Evolutionary conservation across 2,113 vertebrate genomes (phyloP), one percentile per base, ranked within the genome.

Genomic region (Siphamia tubifer): DNA sequence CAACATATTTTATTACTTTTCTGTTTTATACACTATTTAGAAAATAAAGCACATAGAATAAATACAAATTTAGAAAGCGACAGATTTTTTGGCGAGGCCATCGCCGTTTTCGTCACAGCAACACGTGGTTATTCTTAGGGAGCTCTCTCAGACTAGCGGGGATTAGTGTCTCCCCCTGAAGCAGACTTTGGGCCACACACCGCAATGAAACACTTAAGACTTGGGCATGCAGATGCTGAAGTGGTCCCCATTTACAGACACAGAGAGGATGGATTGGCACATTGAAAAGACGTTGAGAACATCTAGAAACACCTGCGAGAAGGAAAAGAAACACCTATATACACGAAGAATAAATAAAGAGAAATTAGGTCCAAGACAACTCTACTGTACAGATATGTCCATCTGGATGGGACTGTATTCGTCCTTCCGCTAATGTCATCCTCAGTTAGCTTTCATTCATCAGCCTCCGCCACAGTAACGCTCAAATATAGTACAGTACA

Each of bases 41-140:
- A 91, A 92, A 93, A 92, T 83, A 86, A 89, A 91, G 90, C 87
- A 92, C 89, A 89, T 73, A 83, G 82, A 90, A 93, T 93, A 92
- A 92, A 93, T 92, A 93, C 81, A 92, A 91, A 92, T 84, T 82
- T 91, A 90, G 84, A 91, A 91, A 92, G 89, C 89, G 24, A 87
- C 73, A 68, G 38, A 24, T 70, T 47, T 74, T 60, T 49, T 15
- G 34, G 63, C 2, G 48, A 80, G 21, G 23, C 35, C 53, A 36
- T 68, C 43, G 68, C 80, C 55, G 62, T 77, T 68, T 77, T 87
- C 70, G n/a, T 77, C 81, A 83, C 75, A 85, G 81, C 71, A 75
- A 85, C 77, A 76, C 74, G 17, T 63, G 71, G 66, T 64, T 85
- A 74, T 72, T 80, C 42, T 71, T 76, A 76, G 71, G 30, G 64